Evolutionary conservation across 2,888 invertebrate genomes (phyloP).

Genomic region (Tetragonula carbonaria): DNA sequence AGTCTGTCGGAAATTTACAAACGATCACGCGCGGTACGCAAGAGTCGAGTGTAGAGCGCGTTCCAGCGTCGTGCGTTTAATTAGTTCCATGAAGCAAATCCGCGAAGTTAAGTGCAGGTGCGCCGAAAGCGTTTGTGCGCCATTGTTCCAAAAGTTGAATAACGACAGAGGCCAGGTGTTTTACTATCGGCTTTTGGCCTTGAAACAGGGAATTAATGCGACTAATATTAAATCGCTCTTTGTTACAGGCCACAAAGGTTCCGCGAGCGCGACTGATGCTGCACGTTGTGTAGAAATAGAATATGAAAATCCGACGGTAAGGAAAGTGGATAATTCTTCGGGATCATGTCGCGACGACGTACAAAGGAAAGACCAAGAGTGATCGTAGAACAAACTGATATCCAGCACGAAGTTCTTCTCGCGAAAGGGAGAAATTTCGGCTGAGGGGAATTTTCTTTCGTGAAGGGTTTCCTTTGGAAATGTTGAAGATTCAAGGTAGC

Average conservation of each 20-base stretch:
- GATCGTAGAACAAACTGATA: conserved; percentile 11
- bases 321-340: neutral
- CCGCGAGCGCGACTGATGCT: neutral
- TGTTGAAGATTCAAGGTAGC: conserved; percentile 25
- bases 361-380: conserved; percentile 15
- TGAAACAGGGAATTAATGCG: neutral
- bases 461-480: neutral
- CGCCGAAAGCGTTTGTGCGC: conserved; percentile 8
- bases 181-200: neutral
- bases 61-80: neutral
- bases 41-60: neutral
- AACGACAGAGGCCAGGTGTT: neutral
- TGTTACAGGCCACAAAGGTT: neutral
- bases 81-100: conserved; percentile 18
- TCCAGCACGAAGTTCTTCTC: neutral
- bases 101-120: conserved; percentile 1
- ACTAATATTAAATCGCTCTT: neutral
- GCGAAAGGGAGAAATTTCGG: neutral
- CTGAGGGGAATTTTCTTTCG: neutral
- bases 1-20: neutral
- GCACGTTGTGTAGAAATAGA: neutral
- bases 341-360: neutral
- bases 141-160: conserved; percentile 9
- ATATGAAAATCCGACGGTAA: conserved; percentile 24
- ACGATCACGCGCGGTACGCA: neutral